A percentile compares a stretch with the other conserved stretches of the same genome.
phyloP scores from a whole-genome alignment of 2,888 invertebrate genomes.

The Molorchus minor region DNA sequence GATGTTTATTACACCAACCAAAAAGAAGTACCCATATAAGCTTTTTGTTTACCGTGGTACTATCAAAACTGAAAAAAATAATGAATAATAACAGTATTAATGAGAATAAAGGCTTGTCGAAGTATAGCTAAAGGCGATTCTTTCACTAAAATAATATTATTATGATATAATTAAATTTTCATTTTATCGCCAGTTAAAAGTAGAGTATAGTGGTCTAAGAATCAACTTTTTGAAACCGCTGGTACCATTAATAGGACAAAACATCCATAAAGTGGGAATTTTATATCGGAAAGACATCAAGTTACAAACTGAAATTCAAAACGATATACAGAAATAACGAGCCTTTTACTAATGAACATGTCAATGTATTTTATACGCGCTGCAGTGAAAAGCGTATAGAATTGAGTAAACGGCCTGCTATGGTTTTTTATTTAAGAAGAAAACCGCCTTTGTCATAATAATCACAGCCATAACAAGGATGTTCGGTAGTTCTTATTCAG shows the following conservation, averaged over 20 bases:
- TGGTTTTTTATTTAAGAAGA: slow-evolving; percentile 52
- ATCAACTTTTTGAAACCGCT: slow-evolving; percentile 18
- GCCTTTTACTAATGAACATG: slow-evolving; percentile 46
- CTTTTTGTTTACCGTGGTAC: too few species aligned
- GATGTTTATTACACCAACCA: too few species aligned
- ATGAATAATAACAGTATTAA: too few species aligned
- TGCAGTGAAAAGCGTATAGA: slow-evolving; percentile 54
- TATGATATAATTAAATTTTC: too few species aligned
- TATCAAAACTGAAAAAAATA: too few species aligned
- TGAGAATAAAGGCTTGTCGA: too few species aligned
- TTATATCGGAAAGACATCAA: slow-evolving; percentile 38
- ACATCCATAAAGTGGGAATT: slow-evolving; percentile 39
- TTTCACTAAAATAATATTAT: too few species aligned
- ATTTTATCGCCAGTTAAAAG: too few species aligned
- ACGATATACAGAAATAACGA: slow-evolving; percentile 46
- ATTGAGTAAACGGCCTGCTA: slow-evolving; percentile 52
- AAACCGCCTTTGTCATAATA: slow-evolving; percentile 52
- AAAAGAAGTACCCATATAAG: too few species aligned
- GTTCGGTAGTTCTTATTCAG: slow-evolving; percentile 28
- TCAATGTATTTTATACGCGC: slow-evolving; percentile 43
- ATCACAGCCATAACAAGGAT: slow-evolving; percentile 49
- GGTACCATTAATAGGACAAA: slow-evolving; percentile 16
- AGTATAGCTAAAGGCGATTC: too few species aligned
- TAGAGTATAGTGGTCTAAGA: too few species aligned
- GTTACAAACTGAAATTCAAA: slow-evolving; percentile 41